Percentiles rank a stretch among this genome's conserved stretches.
Evolutionary conservation across 2,888 invertebrate species (phyloP).

Genomic region (Tridacna crocea): DNA sequence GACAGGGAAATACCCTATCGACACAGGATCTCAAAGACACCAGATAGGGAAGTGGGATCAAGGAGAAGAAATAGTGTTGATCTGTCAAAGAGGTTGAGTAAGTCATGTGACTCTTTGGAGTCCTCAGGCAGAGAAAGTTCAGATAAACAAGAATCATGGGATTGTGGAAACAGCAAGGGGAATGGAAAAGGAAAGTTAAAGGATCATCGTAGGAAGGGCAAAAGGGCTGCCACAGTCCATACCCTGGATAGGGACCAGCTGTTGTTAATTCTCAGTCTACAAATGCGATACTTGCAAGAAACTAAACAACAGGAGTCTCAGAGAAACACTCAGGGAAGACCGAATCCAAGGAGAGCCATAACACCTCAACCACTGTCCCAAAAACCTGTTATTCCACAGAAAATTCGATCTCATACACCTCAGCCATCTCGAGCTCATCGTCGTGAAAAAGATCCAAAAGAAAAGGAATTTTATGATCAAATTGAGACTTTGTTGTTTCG

Average conservation of each 20-base stretch:
- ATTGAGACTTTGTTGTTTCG: constrained; percentile 25
- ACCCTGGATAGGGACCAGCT: constrained; percentile 77
- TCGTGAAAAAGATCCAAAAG: constrained; percentile 21
- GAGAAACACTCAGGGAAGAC: constrained; percentile 29
- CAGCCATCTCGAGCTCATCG: constrained; percentile 66
- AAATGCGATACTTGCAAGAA: constrained; percentile 78
- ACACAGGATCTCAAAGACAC: constrained; percentile 52
- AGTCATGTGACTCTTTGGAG: constrained; percentile 68
- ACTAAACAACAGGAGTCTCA: constrained; percentile 64
- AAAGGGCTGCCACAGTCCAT: constrained; percentile 76
- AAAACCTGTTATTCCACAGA: constrained; percentile 59
- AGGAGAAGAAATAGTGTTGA: constrained; percentile 51
- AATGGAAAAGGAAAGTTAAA: constrained; percentile 68
- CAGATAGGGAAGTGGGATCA: constrained; percentile 45
- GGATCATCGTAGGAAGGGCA: constrained; percentile 71
- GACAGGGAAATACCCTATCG: constrained; percentile 41
- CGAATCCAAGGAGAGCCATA: constrained; percentile 64
- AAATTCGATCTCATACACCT: constrained; percentile 74
- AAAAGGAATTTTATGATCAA: constrained; percentile 39
- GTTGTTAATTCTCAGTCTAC: constrained; percentile 75
- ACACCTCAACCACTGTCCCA: constrained; percentile 72
- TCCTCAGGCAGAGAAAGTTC: constrained; percentile 46
- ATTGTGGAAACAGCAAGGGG: constrained; percentile 25
- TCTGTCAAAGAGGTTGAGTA: constrained; percentile 47
- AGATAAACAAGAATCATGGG: constrained; percentile 26